Base-by-base conservation (phyloP, 2,113 vertebrate species). In the Turnix velox region DNA sequence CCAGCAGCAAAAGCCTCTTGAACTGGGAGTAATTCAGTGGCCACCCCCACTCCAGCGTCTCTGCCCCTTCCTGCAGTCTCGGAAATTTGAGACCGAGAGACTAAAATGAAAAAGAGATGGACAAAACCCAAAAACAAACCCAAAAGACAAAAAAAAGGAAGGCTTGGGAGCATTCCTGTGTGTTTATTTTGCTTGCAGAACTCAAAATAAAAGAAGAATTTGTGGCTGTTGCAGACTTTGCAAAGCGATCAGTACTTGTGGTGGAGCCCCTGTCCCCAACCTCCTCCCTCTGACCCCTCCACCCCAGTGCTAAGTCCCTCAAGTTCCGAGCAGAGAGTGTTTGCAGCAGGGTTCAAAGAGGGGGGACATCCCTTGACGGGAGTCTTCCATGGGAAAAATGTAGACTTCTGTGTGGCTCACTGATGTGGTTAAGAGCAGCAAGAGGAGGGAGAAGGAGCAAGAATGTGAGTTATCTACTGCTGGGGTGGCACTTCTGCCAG, bases 321-420 rank as follows among this genome's bases (percentile, higher is more conserved):
- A n/a, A n/a, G n/a, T n/a, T n/a, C n/a, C n/a, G n/a, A n/a, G n/a
- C n/a, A n/a, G n/a, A n/a, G n/a, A n/a, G n/a, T n/a, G n/a, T 35
- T 18, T 24, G 45, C 51, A 16, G 13, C 3, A 40, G 11, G 42
- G n/a, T 7, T 20, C 42, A 20, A 30, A 25, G 63, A 17, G 20
- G 30, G 5, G 0, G 2, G 2, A 54, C n/a, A 40, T 55, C 40
- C 23, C 55, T 14, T 0, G 1, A 12, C 4, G 11, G 15, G 35
- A 62, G 4, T 15, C 9, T 35, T 25, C n/a, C 23, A 2, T 1
- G 20, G 35, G 55, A 16, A 3, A 1, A 33, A 65, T 28, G 62
- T 18, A 10, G 45, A 42, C 49, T 40, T 13, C 65, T 43, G 74
- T 4, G 1, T 6, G 61, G 82, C 48, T 12, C 23, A 43, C 43